Conservation (phyloP, 2,888 invertebrate genomes). For the Eupeodes luniger region DNA sequence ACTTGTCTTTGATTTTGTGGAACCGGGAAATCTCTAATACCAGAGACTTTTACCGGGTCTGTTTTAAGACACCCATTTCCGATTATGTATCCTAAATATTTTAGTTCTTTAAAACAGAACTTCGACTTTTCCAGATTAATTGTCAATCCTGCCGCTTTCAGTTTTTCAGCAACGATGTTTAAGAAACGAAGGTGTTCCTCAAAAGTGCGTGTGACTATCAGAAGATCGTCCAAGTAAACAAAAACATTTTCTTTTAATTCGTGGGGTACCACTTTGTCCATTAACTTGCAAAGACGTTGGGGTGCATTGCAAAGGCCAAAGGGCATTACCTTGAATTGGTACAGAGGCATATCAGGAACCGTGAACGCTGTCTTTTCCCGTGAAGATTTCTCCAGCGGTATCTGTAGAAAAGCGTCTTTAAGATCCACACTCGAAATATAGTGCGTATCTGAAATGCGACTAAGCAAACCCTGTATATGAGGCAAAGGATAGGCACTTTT, state of each 20-base stretch:
- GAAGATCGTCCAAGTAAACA: slow-evolving; percentile 63
- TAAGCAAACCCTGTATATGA: slow-evolving; percentile 60
- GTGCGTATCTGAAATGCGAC: slow-evolving; percentile 67
- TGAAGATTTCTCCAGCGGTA: slow-evolving; percentile 18
- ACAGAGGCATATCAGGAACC: no score
- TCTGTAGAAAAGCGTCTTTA: slow-evolving; percentile 27
- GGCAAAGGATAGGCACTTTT: slow-evolving; percentile 57
- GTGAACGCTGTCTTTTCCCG: neutral
- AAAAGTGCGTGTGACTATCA: slow-evolving; percentile 30
- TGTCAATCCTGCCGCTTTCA: slow-evolving; percentile 47
- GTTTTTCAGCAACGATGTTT: slow-evolving; percentile 23
- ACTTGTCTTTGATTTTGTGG: slow-evolving; percentile 63
- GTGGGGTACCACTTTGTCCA: slow-evolving; percentile 45
- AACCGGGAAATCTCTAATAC: slow-evolving; percentile 9
- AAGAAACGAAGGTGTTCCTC: slow-evolving; percentile 28
- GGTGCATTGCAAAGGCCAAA: slow-evolving; percentile 1
- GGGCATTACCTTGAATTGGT: no score
- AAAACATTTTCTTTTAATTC: slow-evolving; percentile 48
- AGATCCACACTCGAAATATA: slow-evolving; percentile 68
- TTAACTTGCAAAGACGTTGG: slow-evolving; percentile 13
- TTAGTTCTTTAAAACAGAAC: slow-evolving; percentile 34
- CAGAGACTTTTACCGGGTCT: slow-evolving; percentile 28
- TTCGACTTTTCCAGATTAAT: slow-evolving; percentile 44
- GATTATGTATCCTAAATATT: slow-evolving; percentile 43
- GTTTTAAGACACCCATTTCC: slow-evolving; percentile 42